Conservation (phyloP, 1,140 invertebrate species). For the Bradynema listronoti region DNA sequence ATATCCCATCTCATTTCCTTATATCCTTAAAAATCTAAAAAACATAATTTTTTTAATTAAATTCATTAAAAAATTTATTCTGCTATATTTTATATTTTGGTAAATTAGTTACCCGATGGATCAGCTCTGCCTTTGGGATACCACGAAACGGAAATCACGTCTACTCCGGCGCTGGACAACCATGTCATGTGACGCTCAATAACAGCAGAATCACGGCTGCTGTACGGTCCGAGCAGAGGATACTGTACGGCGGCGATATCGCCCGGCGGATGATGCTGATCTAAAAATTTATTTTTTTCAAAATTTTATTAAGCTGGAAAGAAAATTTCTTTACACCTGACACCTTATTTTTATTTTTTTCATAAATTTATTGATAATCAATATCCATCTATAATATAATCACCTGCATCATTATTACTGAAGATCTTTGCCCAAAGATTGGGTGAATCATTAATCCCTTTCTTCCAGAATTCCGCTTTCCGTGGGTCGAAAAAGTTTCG, state of each 20-base stretch:
- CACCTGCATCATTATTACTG: too few relatives aligned
- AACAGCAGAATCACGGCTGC: constrained; percentile 58
- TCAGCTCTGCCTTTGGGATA: constrained; percentile 38
- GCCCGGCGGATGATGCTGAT: constrained; percentile 58
- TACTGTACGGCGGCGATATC: constrained; percentile 62
- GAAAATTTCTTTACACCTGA: too few relatives aligned
- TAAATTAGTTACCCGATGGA: constrained; percentile 23
- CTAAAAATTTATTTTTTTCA: too few relatives aligned
- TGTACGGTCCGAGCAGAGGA: constrained; percentile 61
- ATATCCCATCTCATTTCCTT: too few relatives aligned
- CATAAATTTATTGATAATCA: too few relatives aligned
- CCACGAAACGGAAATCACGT: constrained; percentile 43
- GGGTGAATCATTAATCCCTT: too few relatives aligned
- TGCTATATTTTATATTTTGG: not conserved
- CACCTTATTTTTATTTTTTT: too few relatives aligned
- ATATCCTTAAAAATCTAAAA: constrained; percentile 11
- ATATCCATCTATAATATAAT: too few relatives aligned
- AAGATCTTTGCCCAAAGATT: too few relatives aligned
- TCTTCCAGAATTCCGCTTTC: too few relatives aligned
- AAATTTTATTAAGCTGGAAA: too few relatives aligned
- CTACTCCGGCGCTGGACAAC: constrained; percentile 40
- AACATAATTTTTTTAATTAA: constrained; percentile 1
- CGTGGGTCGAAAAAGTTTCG: too few relatives aligned
- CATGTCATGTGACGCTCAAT: constrained; percentile 60
- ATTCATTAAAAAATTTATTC: constrained; percentile 8